Base-by-base conservation (phyloP, 2,113 vertebrate genomes). In the Terrapene triunguis region DNA sequence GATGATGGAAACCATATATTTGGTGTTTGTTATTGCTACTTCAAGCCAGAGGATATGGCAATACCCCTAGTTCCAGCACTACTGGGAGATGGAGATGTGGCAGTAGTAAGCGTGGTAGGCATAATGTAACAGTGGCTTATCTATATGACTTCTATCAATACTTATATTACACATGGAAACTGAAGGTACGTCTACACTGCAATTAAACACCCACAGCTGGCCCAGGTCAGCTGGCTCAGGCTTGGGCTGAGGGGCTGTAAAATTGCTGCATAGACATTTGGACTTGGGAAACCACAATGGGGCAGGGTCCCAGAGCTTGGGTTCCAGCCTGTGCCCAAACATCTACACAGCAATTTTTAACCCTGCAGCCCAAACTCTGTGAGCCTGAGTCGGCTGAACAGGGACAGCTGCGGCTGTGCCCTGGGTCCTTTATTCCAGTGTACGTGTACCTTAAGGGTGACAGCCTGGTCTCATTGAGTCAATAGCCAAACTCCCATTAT, bases 401-500 rank as follows among this genome's bases (percentile, higher is more conserved):
- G 32, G 62, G 32, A 35, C 8, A 19, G 62, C 16, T 8, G 4
- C 4, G 35, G 32, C 35, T 9, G 32, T 19, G 35, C 35, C 19
- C 4, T 38, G n/a, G 19, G 35, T 72, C n/a, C 19, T 38, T 72
- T 38, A 38, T 72, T 38, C n/a, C 65, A 38, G 35, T 38, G n/a
- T 69, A 69, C 2, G 10, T 11, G 16, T 72, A 21, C 19, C n/a
- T 72, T 22, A 38, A 72, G 2, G 53, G 82, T 93, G 96, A 96
- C 89, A 92, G 81, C 96, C 72, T 48, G 94, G 93, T 54, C 0
- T 96, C 88, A 0, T 47, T 48, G 85, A 89, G 94, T 92, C 86
- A 88, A 90, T 97, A 91, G 84, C 81, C 95, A 97, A 95, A 97
- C 95, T 97, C 91, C 84, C 89, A 79, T 69, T 92, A 96, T 97